Evolutionary conservation across 1,140 invertebrate species (phyloP), one percentile per base, ranked within the genome.

Genomic region (Sitodiplosis mosellana): DNA sequence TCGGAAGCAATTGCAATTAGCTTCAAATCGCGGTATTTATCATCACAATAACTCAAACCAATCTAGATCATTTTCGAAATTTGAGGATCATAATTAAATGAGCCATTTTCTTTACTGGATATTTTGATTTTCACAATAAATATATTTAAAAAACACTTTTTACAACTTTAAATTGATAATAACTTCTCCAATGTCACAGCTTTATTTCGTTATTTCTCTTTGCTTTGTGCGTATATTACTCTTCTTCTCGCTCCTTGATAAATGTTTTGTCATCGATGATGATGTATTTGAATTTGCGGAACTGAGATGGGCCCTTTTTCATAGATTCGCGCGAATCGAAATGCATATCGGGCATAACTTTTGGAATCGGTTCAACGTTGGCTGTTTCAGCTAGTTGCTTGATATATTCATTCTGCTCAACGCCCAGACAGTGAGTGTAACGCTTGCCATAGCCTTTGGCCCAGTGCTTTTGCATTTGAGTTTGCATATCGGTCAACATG

Each of bases 401-500:
- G 40, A 48, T 54, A 42, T 60, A 60, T 44, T 44, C 12, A 7
- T 14, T 44, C 5, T 44, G 17, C 42, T 20, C 18, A 4, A 4
- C 5, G 3, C 20, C 17, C 42, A 44, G 14, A 14, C 5, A 44
- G 18, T 44, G 42, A 21, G 42, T 22, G 12, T 44, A 15, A 19
- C 50, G 50, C 42, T 44, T 44, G 17, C 12, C 7, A 44, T 20
- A 44, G 12, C 42, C 42, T 20, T 22, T 14, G 12, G 2, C 20
- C 5, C 6, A 44, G 12, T 22, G 42, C 12, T 12, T 18, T 14
- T 48, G 15, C 22, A 17, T 11, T 27, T 72, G 66, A n/a, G 53
- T 43, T 48, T 66, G 55, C 15, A 57, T 64, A 34, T 70, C 69
- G 14, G 47, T 47, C 14, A 57, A 45, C 70, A 75, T 71, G 36